Base-by-base conservation (phyloP, 2,113 vertebrate genomes). In the Pedetes capensis region DNA sequence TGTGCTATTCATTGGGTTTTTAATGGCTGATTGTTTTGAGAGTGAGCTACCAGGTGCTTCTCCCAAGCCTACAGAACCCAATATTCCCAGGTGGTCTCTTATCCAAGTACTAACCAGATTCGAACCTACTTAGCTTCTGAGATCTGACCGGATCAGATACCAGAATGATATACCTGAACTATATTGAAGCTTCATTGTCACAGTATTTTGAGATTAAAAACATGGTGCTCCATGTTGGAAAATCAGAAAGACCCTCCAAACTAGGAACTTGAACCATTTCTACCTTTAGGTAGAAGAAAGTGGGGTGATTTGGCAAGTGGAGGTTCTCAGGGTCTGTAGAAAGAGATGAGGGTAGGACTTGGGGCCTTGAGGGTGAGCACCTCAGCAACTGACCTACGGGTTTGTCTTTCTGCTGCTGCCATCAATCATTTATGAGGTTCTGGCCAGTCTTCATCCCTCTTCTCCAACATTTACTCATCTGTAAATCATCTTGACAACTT, bases 321-420 rank as follows among this genome's bases (percentile, higher is more conserved):
- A n/a, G 10, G 4, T 11, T 76, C 39, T 83, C 42, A 8, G 68
- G 22, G 20, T 16, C 51, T 42, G 7, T 4, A 17, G n/a, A n/a
- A 72, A 63, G 53, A 55, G 47, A 25, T 0, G 20, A 47, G 8
- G 9, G 12, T 16, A 34, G 47, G 4, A 1, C 44, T 8, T 66
- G 27, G 47, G 22, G 5, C 22, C 8, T 55, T 1, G 25, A 22
- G 25, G 64, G 13, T 17, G 16, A 47, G 29, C 29, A 13, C 37
- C 10, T 72, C 49, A 10, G 75, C 32, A 8, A 6, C 20, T 80
- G 44, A 37, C 22, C 5, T 53, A 4, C n/a, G 9, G 8, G 6
- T 66, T 72, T 32, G 34, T 14, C 25, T 90, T 64, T 79, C 18
- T 71, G 34, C 17, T 53, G 8, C 34, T 53, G 2, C 39, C 6